A percentile compares a stretch with the other conserved stretches of the same genome.
phyloP scores from a whole-genome alignment of 2,888 invertebrate species.

The Cantharis lateralis region DNA sequence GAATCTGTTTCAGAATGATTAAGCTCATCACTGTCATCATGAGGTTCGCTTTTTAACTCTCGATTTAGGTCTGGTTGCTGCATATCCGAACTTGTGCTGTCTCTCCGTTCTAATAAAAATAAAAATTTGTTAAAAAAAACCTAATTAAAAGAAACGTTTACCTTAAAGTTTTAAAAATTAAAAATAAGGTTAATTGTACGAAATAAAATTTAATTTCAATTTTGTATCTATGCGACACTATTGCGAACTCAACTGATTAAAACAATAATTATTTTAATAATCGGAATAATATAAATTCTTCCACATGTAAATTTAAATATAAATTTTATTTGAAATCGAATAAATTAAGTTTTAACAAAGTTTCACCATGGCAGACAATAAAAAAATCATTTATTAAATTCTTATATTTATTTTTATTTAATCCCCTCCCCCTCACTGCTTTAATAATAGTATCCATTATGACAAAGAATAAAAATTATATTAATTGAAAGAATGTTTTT shows the following conservation, averaged over 20 bases:
- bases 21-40: conserved; percentile 56
- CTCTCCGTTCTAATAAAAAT: conserved; percentile 50
- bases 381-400: not conserved
- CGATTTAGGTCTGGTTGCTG: conserved; percentile 50
- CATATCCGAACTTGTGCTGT: conserved; percentile 53
- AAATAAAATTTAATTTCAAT: not conserved
- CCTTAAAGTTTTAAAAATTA: not conserved
- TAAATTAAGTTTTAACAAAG: not conserved
- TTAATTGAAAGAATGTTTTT: too few relatives aligned
- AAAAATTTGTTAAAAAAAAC: not conserved
- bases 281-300: not conserved
- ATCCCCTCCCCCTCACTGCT: not conserved
- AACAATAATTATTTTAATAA: not conserved
- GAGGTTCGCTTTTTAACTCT: conserved; percentile 64
- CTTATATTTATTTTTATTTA: too few relatives aligned
- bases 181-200: not conserved
- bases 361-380: not conserved
- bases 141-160: not conserved
- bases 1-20: conserved; percentile 53
- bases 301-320: not conserved
- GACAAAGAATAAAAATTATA: too few relatives aligned
- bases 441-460: too few relatives aligned
- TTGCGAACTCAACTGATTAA: not conserved
- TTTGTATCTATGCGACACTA: not conserved
- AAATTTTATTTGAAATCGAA: not conserved